Evolutionary conservation across 2,888 invertebrate species (phyloP).

Genomic region (Urechis unicinctus): DNA sequence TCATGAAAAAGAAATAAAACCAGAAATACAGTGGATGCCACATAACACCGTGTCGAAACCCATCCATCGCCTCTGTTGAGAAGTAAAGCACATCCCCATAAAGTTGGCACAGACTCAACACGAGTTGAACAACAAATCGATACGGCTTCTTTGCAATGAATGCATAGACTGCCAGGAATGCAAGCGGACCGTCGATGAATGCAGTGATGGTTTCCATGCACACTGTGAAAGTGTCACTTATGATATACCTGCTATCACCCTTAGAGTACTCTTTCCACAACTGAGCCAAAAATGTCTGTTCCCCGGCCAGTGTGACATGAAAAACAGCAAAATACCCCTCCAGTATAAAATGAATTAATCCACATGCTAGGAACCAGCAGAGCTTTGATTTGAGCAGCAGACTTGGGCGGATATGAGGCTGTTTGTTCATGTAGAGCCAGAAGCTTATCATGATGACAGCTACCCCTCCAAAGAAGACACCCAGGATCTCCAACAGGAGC

Average conservation of each 20-base stretch:
- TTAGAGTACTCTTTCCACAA: conserved; percentile 48
- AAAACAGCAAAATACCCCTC: conserved; percentile 44
- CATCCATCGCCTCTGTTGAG: conserved; percentile 38
- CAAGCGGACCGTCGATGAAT: conserved; percentile 43
- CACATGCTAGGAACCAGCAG: conserved; percentile 44
- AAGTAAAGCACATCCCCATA: conserved; percentile 45
- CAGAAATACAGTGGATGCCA: conserved; percentile 42
- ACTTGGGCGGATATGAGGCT: conserved; percentile 18
- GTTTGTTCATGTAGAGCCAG: conserved; percentile 23
- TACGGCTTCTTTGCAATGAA: conserved; percentile 29
- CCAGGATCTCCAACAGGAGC: conserved; percentile 26
- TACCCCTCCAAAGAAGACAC: conserved; percentile 29
- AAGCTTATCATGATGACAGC: conserved; percentile 20
- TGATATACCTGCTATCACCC: conserved; percentile 45
- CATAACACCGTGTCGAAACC: conserved; percentile 34
- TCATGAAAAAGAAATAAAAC: conserved; percentile 47
- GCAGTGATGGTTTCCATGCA: conserved; percentile 47
- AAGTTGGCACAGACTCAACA: conserved; percentile 42
- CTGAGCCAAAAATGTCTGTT: conserved; percentile 37
- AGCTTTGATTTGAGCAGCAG: conserved; percentile 24
- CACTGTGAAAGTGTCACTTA: conserved; percentile 42
- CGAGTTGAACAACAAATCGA: conserved; percentile 38
- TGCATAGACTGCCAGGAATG: conserved; percentile 33
- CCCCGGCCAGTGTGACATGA: conserved; percentile 32
- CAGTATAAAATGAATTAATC: conserved; percentile 38